Percentiles rank a stretch among this genome's conserved stretches.
These are phyloP conservation scores for Paraescarpia echinospica DNA, from an alignment of 1,140 invertebrate genomes.

Conservation along the genomic window DNA sequence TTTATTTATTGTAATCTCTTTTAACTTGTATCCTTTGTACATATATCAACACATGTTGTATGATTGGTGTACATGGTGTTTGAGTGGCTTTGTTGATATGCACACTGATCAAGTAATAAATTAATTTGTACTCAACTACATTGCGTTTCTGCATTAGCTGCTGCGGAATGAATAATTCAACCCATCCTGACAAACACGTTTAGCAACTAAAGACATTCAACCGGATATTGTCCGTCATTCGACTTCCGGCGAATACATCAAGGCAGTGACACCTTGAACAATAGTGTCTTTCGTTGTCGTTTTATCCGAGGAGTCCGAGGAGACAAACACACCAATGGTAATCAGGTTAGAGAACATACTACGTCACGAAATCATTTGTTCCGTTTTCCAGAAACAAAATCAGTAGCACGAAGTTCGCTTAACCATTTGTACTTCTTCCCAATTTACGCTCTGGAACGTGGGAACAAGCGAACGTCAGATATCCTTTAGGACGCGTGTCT, in stretches of 20 bases:
- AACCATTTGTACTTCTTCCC: too few species aligned
- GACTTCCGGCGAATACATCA: neutral
- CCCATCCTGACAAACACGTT: neutral
- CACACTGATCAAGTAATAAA: neutral
- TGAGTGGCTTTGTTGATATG: neutral
- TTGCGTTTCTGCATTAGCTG: neutral
- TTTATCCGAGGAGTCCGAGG: neutral
- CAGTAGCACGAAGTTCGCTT: too few species aligned
- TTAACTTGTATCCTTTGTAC: too few species aligned
- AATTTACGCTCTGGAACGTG: too few species aligned
- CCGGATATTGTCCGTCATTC: neutral
- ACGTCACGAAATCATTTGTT: neutral
- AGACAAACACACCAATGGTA: neutral
- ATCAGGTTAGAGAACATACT: neutral
- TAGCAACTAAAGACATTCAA: neutral
- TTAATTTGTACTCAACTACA: neutral
- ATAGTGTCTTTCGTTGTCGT: neutral
- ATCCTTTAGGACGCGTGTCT: too few species aligned
- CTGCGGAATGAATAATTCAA: neutral
- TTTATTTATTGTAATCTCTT: too few species aligned
- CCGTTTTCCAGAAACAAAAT: too few species aligned
- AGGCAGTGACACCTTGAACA: neutral
- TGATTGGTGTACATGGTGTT: too few species aligned
- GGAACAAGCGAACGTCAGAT: too few species aligned
- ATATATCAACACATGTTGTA: too few species aligned